These are phyloP conservation scores for Gastracanthus pulcherrimus DNA, from an alignment of 2,888 invertebrate species.

Conservation along the genomic window DNA sequence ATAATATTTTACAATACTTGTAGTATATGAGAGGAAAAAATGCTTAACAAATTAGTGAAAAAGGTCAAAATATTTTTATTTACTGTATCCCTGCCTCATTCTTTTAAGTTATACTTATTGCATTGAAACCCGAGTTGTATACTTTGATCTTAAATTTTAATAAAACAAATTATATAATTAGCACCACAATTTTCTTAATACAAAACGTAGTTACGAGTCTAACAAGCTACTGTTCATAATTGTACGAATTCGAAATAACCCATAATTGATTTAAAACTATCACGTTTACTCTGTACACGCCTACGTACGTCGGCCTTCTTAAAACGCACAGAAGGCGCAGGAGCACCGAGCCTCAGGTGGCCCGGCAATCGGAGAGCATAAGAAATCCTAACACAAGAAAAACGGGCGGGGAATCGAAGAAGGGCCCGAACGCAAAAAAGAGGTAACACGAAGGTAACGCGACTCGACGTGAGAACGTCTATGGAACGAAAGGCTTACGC, in stretches of 20 bases:
- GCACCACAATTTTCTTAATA: too few species aligned
- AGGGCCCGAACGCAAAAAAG: conserved; percentile 45
- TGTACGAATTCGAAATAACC: not conserved
- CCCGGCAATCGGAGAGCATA: not conserved
- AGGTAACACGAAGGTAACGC: conserved; percentile 59
- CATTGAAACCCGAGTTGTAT: too few species aligned
- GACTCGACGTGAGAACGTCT: conserved; percentile 62
- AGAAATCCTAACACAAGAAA: conserved; percentile 21
- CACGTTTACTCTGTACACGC: not conserved
- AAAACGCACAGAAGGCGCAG: not conserved
- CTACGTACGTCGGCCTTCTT: not conserved
- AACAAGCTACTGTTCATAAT: not conserved
- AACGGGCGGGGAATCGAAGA: not conserved
- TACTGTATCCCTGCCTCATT: too few species aligned
- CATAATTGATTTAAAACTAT: not conserved
- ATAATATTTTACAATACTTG: too few species aligned
- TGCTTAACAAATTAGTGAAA: too few species aligned
- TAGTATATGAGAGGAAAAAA: too few species aligned
- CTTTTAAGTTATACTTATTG: too few species aligned
- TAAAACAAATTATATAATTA: too few species aligned
- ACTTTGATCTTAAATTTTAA: too few species aligned
- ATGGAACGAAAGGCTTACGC: conserved; percentile 31
- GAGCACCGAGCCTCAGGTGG: not conserved
- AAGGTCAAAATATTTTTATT: too few species aligned
- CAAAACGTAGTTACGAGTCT: too few species aligned